Evolutionary conservation across 2,113 vertebrate species (phyloP), one percentile per base, ranked within the genome.

Genomic region (Polypterus bichir): DNA sequence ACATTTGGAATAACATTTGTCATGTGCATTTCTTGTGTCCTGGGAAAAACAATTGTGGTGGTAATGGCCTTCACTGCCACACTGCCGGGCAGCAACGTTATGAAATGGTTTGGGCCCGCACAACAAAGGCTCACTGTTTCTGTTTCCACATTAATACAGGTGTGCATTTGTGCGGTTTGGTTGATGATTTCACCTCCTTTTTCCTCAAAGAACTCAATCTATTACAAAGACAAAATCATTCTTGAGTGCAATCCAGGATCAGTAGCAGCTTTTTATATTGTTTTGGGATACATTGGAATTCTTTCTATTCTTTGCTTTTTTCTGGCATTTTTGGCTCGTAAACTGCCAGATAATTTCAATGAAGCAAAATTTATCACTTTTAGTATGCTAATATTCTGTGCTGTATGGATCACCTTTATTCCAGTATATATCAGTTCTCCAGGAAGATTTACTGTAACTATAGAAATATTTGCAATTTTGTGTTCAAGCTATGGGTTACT

Each of bases 391-490:
- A 79, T 81, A 64, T 81, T 81, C 62, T 77, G 77, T 68, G 75
- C 77, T 11, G 79, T 80, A 2, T 81, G 79, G 79, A 68, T 79
- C 68, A 73, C 79, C 1, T 80, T 81, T 11, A 81, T 78, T 11
- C 81, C 81, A 59, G 75, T 79, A 2, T 83, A 83, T 69, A 72
- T 75, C 65, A 81, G 81, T 64, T 77, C 81, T 67, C 79, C 81
- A 44, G 79, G 78, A 44, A 83, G 80, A 59, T 77, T 79, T 49
- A 81, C 76, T 54, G 81, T 83, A 1, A 79, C 81, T 59, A 80
- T 83, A 47, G 81, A 83, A 59, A 79, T 81, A 62, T 82, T 84
- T 79, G 81, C 81, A 1, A 84, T 84, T 60, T 44, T 81, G 5
- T 73, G 76, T 3, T 84, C 81, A 0, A 82, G 76, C 67, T 82